phyloP scores from a whole-genome alignment of 1,140 invertebrate species.

The Heliothis virescens region DNA sequence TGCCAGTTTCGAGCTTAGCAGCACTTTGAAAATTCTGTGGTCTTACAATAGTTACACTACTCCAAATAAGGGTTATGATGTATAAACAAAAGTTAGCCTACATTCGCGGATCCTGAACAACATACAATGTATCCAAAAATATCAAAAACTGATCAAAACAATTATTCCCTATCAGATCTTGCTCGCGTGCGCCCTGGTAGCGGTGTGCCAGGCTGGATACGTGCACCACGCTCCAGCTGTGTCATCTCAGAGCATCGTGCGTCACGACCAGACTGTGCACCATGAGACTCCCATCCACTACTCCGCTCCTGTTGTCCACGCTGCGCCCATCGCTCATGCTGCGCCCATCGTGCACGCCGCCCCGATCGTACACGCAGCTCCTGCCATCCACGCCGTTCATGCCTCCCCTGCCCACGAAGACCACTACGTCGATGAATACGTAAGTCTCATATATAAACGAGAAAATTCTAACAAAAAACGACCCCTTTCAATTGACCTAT shows the following conservation, averaged over 20 bases:
- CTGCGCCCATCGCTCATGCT: constrained; percentile 46
- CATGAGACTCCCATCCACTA: constrained; percentile 74
- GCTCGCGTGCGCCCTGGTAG: constrained; percentile 71
- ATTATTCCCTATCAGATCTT: constrained; percentile 65
- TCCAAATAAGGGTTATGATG: neutral
- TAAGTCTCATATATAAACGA: constrained; percentile 57
- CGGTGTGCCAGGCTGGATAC: constrained; percentile 78
- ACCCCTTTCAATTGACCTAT: constrained; percentile 17
- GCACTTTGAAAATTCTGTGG: constrained; percentile 30
- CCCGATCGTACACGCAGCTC: constrained; percentile 46
- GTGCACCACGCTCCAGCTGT: constrained; percentile 81
- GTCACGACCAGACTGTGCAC: constrained; percentile 71
- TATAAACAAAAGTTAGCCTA: neutral
- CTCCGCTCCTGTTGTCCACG: constrained; percentile 57
- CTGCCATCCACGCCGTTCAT: constrained; percentile 54
- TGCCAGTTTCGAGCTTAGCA: constrained; percentile 44
- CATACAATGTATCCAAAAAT: neutral
- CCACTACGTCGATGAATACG: constrained; percentile 81
- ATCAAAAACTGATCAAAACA: constrained; percentile 7
- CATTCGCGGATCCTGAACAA: no score
- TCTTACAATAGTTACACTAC: neutral
- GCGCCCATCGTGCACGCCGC: constrained; percentile 53
- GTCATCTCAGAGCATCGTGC: constrained; percentile 79
- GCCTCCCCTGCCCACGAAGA: constrained; percentile 69
- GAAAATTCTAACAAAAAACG: constrained; percentile 9